These are phyloP conservation scores for Tetramorium alpestre DNA, from an alignment of 1,140 invertebrate species.

Conservation along the genomic window DNA sequence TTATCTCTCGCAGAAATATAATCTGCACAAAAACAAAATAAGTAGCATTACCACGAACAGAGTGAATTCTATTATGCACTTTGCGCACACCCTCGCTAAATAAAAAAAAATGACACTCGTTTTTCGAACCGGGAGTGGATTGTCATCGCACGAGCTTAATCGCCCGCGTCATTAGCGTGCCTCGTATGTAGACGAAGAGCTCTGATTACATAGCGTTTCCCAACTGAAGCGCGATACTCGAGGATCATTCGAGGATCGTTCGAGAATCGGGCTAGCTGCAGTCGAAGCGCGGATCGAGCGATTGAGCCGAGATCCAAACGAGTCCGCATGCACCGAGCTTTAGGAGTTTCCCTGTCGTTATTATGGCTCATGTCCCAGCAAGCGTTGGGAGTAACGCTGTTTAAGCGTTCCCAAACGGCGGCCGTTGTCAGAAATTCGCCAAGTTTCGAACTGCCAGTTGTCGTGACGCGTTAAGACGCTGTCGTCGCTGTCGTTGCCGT, in stretches of 20 bases:
- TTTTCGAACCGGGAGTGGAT: constrained; percentile 39
- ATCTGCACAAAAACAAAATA: constrained; percentile 11
- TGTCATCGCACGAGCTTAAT: constrained; percentile 60
- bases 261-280: constrained; percentile 44
- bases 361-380: constrained; percentile 72
- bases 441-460: constrained; percentile 68
- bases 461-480: constrained; percentile 74
- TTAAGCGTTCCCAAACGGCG: constrained; percentile 73
- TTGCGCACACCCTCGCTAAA: not conserved
- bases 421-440: constrained; percentile 71
- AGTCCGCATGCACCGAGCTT: constrained; percentile 32
- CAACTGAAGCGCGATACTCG: constrained; percentile 42
- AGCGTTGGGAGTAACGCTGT: constrained; percentile 66
- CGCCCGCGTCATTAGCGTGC: constrained; percentile 52
- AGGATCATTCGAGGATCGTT: constrained; percentile 52
- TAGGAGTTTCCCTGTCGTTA: constrained; percentile 43
- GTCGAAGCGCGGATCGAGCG: constrained; percentile 46
- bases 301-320: constrained; percentile 68
- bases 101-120: constrained; percentile 30
- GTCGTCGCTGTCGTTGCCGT: constrained; percentile 37
- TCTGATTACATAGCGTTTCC: constrained; percentile 59
- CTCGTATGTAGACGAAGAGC: constrained; percentile 50
- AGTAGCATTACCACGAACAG: constrained; percentile 16
- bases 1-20: constrained; percentile 16
- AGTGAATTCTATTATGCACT: constrained; percentile 19